Conservation (phyloP, 2,113 vertebrate species). For the Forbesichthys agassizii region DNA sequence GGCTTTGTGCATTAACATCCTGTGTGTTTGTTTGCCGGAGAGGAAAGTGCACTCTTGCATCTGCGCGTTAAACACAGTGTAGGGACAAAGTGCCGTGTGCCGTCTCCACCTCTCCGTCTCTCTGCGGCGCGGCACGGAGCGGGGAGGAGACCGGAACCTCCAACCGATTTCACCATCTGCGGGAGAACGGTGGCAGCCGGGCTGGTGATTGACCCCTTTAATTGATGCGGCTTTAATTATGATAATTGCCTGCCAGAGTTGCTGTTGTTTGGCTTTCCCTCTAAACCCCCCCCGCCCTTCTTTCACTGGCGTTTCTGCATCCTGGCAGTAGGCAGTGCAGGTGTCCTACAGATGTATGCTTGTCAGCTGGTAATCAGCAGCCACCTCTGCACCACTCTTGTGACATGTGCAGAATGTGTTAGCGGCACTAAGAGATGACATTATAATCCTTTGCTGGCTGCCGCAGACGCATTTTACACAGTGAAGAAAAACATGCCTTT, state of each 20-base stretch:
- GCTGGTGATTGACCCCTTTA: constrained; percentile 82
- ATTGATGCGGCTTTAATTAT: constrained; percentile 97
- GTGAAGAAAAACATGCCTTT: no score
- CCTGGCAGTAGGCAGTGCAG: constrained; percentile 85
- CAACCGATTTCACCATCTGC: constrained; percentile 88
- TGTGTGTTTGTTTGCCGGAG: constrained; percentile 62
- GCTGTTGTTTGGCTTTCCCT: constrained; percentile 47
- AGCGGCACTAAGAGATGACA: background rate
- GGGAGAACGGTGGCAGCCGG: constrained; percentile 81
- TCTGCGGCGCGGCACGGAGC: constrained; percentile 15
- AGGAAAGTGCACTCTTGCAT: background rate
- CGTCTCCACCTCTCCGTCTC: constrained; percentile 3
- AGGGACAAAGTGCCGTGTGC: background rate
- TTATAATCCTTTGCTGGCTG: no score
- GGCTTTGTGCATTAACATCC: background rate
- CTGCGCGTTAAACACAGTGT: background rate
- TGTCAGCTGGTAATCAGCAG: constrained; percentile 62
- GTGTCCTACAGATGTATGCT: constrained; percentile 81
- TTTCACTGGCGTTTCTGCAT: constrained; percentile 46
- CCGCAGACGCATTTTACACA: no score
- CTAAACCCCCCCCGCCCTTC: background rate
- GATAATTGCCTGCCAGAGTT: constrained; percentile 89
- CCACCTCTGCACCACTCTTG: constrained; percentile 44
- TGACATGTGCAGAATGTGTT: constrained; percentile 20
- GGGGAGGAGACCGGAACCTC: constrained; percentile 72